A percentile compares a stretch with the other conserved stretches of the same genome.
These are phyloP conservation scores for Zaprionus capensis DNA, from an alignment of 1,140 invertebrate species.

Conservation along the genomic window DNA sequence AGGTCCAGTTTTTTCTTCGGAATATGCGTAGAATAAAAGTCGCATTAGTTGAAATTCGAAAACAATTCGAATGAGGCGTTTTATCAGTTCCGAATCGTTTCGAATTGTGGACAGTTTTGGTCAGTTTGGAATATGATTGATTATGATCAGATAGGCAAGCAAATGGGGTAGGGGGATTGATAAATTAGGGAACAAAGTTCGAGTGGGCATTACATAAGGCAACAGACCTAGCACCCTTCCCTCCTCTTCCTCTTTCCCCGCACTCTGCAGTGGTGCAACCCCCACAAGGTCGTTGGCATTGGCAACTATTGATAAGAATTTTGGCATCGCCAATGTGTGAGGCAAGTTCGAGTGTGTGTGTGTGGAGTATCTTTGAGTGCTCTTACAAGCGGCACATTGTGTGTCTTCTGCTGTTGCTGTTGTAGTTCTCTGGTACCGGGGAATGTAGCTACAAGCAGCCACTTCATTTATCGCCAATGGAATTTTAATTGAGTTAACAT, in stretches of 20 bases:
- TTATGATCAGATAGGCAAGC: constrained; percentile 11
- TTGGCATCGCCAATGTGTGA: constrained; percentile 46
- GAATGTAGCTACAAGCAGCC: constrained; percentile 50
- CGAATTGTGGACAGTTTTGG: constrained; percentile 22
- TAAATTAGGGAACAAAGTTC: constrained; percentile 34
- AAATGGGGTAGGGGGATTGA: neutral
- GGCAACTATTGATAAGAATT: constrained; percentile 43
- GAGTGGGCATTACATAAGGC: constrained; percentile 36
- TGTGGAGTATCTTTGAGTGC: constrained; percentile 42
- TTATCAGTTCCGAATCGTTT: constrained; percentile 6
- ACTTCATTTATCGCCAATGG: constrained; percentile 63
- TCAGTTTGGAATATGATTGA: constrained; percentile 27
- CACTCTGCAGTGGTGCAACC: constrained; percentile 1
- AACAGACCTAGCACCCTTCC: neutral
- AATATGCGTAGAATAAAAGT: neutral
- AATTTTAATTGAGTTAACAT: constrained; percentile 69
- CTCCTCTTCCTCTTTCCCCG: neutral
- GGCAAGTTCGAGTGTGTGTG: neutral
- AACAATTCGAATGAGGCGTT: neutral
- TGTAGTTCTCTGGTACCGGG: constrained; percentile 13
- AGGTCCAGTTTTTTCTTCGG: neutral
- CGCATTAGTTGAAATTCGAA: neutral
- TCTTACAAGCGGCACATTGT: constrained; percentile 34
- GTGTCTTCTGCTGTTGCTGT: constrained; percentile 1
- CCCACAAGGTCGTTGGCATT: constrained; percentile 64